Base-by-base conservation (phyloP, 2,113 vertebrate species). In the Pachycephala philippinensis region DNA sequence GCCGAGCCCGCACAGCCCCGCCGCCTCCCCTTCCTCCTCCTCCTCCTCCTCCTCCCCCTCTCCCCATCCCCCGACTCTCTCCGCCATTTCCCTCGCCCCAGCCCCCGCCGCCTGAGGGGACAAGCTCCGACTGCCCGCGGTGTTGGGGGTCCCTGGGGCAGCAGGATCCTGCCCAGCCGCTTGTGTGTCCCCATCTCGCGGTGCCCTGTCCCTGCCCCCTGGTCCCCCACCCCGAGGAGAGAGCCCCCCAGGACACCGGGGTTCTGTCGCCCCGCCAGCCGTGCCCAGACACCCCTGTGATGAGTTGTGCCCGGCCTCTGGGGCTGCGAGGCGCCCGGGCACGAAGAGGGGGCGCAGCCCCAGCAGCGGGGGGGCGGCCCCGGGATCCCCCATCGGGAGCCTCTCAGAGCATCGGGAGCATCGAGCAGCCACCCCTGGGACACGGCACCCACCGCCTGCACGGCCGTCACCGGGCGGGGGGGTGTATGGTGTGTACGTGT, bases 71-170 rank as follows among this genome's bases (percentile, higher is more conserved):
- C 63, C 49, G 42, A 42, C 72, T 47, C 23, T 54, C 76, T 87
- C 89, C 92, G 92, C 95, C 95, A 92, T 92, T 92, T 87, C 87
- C 57, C 49, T 68, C 24, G 22, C 64, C 42, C 37, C 47, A 28
- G 47, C 31, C 76, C 54, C 75, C 71, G 49, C 30, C n/a, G 15
- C 69, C 13, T 37, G 35, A 31, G 76, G 33, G 53, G 75, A 37
- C 33, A 1, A 31, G 37, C 14, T n/a, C 44, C 47, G 8, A 2
- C 49, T 23, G 69, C 53, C 70, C 10, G 22, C 22, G 9, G 11
- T 7, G 26, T 2, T 10, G 57, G 42, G 49, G 28, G 11, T 23
- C 23, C 23, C 30, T 11, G 53, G 16, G 22, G 30, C 11, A 6
- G 18, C 44, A 10, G 33, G 7, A 5, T 47, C 42, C 53, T 40